Percentiles rank a stretch among this genome's conserved stretches.
These are phyloP conservation scores for Cephalopterus ornatus DNA, from an alignment of 2,113 vertebrate genomes.

Conservation along the genomic window DNA sequence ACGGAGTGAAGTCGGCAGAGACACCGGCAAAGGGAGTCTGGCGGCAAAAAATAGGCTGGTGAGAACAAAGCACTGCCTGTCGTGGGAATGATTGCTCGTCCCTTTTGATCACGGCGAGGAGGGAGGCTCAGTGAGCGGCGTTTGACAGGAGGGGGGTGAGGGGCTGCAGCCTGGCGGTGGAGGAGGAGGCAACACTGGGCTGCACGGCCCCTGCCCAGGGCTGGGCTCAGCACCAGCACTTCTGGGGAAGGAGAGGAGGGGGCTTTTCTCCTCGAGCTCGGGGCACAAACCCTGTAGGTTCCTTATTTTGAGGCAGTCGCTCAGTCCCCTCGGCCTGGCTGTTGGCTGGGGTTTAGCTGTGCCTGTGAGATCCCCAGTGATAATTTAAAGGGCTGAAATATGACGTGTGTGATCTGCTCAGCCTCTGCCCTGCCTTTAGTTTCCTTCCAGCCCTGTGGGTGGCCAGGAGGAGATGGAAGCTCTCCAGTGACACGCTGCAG, in stretches of 20 bases:
- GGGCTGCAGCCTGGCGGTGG: background rate
- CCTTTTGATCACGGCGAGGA: constrained; percentile 46
- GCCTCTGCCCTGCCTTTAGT: background rate
- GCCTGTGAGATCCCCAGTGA: background rate
- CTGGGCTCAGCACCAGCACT: background rate
- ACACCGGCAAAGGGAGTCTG: background rate
- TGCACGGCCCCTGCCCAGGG: background rate
- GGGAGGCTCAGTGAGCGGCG: background rate
- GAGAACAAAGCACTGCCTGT: constrained; percentile 30
- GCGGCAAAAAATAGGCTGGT: constrained; percentile 16
- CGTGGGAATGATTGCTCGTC: background rate
- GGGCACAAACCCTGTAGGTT: background rate
- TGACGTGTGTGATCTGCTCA: background rate
- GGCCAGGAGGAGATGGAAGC: background rate
- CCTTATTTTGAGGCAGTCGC: background rate
- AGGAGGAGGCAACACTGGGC: fast-evolving
- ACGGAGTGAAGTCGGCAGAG: background rate
- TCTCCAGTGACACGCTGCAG: background rate
- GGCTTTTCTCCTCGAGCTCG: background rate
- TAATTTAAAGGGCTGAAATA: background rate
- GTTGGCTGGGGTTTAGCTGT: background rate
- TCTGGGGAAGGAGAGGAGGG: background rate
- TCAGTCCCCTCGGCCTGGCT: fast-evolving
- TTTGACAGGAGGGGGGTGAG: background rate
- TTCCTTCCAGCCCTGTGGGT: constrained; percentile 15